Evolutionary conservation across 2,797 vertebrate species (phyloP).

Genomic region (Myotis pilosus): DNA sequence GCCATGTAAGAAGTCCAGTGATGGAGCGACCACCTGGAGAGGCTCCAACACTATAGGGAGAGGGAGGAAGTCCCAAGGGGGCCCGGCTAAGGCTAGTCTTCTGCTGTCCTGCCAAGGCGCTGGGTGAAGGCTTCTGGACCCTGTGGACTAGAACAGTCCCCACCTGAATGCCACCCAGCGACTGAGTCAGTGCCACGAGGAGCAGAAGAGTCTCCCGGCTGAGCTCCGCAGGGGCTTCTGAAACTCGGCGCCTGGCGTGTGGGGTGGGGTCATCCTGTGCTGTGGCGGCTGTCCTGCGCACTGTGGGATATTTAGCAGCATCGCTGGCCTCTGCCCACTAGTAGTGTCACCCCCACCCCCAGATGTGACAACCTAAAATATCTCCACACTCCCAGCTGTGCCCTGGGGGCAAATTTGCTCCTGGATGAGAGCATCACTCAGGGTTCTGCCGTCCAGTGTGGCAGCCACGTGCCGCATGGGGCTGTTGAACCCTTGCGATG

Average conservation of each 20-base stretch:
- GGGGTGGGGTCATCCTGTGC: not conserved
- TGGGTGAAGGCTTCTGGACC: not conserved
- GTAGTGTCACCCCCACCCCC: not conserved
- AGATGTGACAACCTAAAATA: not conserved
- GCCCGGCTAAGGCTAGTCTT: not conserved
- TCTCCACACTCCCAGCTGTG: not conserved
- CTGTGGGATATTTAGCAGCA: not conserved
- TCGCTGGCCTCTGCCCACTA: not conserved
- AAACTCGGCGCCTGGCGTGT: not conserved
- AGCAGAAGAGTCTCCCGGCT: not conserved
- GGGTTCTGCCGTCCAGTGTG: fast-evolving
- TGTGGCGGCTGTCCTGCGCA: not conserved
- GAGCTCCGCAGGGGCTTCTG: not conserved
- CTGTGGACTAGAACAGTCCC: not conserved
- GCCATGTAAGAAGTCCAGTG: not conserved
- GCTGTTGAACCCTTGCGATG: not conserved
- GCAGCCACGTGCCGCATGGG: fast-evolving
- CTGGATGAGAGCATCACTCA: not conserved
- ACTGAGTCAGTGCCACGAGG: not conserved
- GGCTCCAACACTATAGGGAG: not conserved
- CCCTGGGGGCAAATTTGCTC: not conserved
- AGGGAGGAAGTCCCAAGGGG: not conserved
- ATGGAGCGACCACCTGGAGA: not conserved
- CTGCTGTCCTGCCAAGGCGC: not conserved
- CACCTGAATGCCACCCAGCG: not conserved